Percentiles rank a stretch among this genome's conserved stretches.
phyloP scores from a whole-genome alignment of 2,113 vertebrate genomes.

The Cryptomyrus ogoouensis region DNA sequence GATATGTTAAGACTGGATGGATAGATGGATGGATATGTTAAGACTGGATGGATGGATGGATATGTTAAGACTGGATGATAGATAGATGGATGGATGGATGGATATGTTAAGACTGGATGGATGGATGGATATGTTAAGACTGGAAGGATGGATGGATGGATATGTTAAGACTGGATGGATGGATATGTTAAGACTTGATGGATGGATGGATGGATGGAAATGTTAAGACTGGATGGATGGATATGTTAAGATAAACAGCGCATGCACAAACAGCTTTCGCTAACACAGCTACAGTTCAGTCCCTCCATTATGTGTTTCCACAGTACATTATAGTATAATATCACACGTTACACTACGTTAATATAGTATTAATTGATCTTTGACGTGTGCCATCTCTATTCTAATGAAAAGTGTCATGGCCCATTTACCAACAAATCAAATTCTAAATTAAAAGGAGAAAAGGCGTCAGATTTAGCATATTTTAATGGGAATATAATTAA shows the following conservation, averaged over 20 bases:
- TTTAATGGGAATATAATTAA: background rate
- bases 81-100: no score
- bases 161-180: background rate
- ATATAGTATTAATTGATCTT: background rate
- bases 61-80: no score
- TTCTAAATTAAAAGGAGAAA: background rate
- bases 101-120: no score
- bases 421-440: background rate
- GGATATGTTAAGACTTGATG: background rate
- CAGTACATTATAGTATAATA: background rate
- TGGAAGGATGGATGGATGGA: no score
- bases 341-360: background rate
- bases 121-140: no score
- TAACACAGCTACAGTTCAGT: background rate
- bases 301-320: background rate
- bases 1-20: no score
- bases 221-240: background rate
- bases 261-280: background rate
- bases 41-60: no score
- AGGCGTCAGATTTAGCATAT: background rate
- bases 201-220: no score
- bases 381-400: background rate
- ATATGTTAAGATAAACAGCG: background rate
- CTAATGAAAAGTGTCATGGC: background rate
- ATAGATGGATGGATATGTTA: no score